phyloP scores from a whole-genome alignment of 2,113 vertebrate species.

The Procavia capensis region DNA sequence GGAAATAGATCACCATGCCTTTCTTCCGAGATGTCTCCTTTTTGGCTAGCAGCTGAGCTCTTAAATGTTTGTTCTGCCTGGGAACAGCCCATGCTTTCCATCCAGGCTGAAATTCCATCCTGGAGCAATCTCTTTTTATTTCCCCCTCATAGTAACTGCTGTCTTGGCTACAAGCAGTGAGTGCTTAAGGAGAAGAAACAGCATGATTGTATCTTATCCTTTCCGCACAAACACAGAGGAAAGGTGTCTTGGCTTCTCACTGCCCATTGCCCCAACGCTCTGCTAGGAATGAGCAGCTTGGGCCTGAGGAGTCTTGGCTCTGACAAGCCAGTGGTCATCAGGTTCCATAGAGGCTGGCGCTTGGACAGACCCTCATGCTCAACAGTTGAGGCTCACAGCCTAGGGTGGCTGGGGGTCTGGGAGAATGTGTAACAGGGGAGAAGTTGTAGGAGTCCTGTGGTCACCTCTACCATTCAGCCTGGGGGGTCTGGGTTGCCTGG shows the following conservation, averaged over 20 bases:
- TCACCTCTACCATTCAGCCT: neutral
- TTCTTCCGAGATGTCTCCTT: neutral
- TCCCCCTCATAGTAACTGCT: neutral
- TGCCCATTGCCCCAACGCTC: fast-evolving
- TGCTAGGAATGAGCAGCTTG: neutral
- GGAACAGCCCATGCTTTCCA: neutral
- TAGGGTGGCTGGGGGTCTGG: neutral
- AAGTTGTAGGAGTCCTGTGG: slow-evolving; percentile 1
- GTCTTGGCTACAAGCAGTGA: neutral
- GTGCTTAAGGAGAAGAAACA: slow-evolving; percentile 9
- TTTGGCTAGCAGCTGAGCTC: neutral
- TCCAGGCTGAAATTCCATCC: neutral
- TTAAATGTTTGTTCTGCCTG: neutral
- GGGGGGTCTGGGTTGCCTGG: slow-evolving; percentile 47
- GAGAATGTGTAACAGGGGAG: neutral
- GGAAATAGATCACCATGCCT: neutral
- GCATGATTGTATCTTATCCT: neutral
- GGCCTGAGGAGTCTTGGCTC: neutral
- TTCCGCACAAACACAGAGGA: neutral
- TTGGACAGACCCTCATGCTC: neutral
- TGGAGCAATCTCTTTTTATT: neutral
- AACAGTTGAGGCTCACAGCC: neutral
- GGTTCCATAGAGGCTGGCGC: neutral
- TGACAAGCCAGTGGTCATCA: neutral
- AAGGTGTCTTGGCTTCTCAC: neutral